Base-by-base conservation (phyloP, 2,888 invertebrate genomes). In the Strigamia maritima region DNA sequence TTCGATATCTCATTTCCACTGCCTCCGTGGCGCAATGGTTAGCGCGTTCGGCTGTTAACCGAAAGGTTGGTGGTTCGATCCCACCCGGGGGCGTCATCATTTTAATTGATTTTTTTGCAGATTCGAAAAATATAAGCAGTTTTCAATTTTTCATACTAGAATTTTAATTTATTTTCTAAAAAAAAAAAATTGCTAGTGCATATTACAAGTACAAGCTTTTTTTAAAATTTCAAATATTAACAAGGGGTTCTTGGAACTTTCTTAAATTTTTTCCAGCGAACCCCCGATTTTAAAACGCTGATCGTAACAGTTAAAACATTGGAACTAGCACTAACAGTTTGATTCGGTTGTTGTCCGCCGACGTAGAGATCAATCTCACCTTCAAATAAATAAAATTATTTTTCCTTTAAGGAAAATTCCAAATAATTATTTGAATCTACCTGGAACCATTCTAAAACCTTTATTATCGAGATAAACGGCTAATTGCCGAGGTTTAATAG, bases 241-340 rank as follows among this genome's bases (percentile, higher is more conserved):
- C 94, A 92, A 94, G 93, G 91, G 94, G 93, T 94, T 94, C 94
- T 93, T 93, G 93, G 93, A 93, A 93, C 93, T 93, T 0, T 78
- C 80, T 80, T 84, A 86, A 87, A 89, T 89, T 60, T 22, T 10
- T 49, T 49, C n/a, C 31, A 31, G 31, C 31, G 31, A 31, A 31
- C 31, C 6, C 31, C 31, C 2, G 31, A 31, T 6, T 31, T 49
- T 2, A 49, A n/a, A 2, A 70, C 70, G 22, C 12, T 14, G 2
- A 70, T n/a, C 70, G 70, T 70, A 28, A 19, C 38, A 16, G n/a
- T 35, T 22, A 80, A 38, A 6, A 80, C 78, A 24, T 80, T 79
- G n/a, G 76, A 75, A 16, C 79, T 78, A 75, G 78, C 75, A 4
- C 19, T 26, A 26, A 75, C 75, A 35, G 19, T 26, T 75, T 80